phyloP scores from a whole-genome alignment of 2,888 invertebrate genomes.

The Coleophora deauratella region DNA sequence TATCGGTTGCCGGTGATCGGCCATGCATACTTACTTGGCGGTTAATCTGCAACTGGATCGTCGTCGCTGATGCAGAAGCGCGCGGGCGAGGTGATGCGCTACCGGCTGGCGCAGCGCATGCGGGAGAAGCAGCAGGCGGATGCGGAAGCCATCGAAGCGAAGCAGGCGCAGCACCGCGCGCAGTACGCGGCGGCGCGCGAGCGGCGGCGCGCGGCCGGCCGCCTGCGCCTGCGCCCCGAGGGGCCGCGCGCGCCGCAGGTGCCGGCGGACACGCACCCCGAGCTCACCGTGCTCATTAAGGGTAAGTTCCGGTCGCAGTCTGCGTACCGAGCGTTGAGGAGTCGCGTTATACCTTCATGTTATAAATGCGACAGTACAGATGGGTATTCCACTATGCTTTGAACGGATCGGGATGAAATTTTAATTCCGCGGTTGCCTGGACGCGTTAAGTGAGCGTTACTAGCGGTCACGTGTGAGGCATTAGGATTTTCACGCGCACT shows the following conservation, averaged over 20 bases:
- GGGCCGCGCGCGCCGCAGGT: slow-evolving; percentile 75
- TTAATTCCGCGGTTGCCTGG: no score
- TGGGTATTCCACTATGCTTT: no score
- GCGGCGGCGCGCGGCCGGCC: slow-evolving; percentile 76
- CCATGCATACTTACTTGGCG: no score
- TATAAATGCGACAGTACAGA: no score
- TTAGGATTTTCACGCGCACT: no score
- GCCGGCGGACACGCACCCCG: slow-evolving; percentile 61
- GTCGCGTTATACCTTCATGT: no score
- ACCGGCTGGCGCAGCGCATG: slow-evolving; percentile 75
- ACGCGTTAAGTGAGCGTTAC: no score
- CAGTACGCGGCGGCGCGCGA: slow-evolving; percentile 77
- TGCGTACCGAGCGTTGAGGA: no score
- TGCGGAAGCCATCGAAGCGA: slow-evolving; percentile 75
- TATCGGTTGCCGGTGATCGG: no score
- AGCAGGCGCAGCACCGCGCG: slow-evolving; percentile 77
- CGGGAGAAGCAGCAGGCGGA: slow-evolving; percentile 78
- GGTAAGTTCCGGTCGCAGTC: slow-evolving; percentile 46
- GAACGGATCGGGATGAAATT: no score
- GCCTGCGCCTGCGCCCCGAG: slow-evolving; percentile 58
- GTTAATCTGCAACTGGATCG: no score
- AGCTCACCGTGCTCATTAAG: slow-evolving; percentile 79
- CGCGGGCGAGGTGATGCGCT: slow-evolving; percentile 78
- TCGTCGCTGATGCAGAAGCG: slow-evolving; percentile 62
- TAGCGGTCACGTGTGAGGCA: no score